Conservation (phyloP, 2,888 invertebrate species). For the Eristalis tenax region DNA sequence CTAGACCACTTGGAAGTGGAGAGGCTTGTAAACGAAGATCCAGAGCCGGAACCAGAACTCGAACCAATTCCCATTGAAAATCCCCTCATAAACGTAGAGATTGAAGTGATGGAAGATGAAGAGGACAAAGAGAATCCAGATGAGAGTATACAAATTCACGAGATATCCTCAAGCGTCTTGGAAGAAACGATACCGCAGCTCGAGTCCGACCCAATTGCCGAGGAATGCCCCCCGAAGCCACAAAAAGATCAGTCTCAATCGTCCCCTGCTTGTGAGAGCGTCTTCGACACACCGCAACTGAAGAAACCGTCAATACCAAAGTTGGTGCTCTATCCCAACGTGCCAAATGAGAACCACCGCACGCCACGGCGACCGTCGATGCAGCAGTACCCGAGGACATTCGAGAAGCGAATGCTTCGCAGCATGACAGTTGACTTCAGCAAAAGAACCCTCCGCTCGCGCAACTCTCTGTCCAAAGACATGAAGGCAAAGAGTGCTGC, state of each 20-base stretch:
- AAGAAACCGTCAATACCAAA: constrained; percentile 42
- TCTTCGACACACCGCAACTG: constrained; percentile 25
- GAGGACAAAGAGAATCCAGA: constrained; percentile 74
- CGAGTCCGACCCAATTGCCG: neutral
- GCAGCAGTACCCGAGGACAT: constrained; percentile 51
- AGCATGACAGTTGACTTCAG: constrained; percentile 77
- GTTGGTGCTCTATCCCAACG: constrained; percentile 74
- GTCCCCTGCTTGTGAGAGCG: constrained; percentile 1
- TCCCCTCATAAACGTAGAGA: constrained; percentile 43
- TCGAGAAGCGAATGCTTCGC: constrained; percentile 78
- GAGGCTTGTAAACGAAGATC: neutral
- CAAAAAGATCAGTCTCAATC: constrained; percentile 7
- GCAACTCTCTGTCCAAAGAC: constrained; percentile 76
- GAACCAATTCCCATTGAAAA: neutral
- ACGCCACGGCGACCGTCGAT: constrained; percentile 21
- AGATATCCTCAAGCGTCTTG: constrained; percentile 85
- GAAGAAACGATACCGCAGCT: constrained; percentile 74
- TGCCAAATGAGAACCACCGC: constrained; percentile 77
- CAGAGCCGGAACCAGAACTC: neutral
- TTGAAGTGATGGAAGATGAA: constrained; percentile 1
- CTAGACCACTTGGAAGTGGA: constrained; percentile 22
- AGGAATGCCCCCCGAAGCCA: constrained; percentile 2
- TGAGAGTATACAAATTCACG: constrained; percentile 85
- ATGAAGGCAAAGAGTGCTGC: constrained; percentile 73
- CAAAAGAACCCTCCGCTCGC: constrained; percentile 78